Percentiles rank a stretch among this genome's conserved stretches.
Conservation (phyloP, 1,140 invertebrate genomes). For the Drosophila cardini region DNA sequence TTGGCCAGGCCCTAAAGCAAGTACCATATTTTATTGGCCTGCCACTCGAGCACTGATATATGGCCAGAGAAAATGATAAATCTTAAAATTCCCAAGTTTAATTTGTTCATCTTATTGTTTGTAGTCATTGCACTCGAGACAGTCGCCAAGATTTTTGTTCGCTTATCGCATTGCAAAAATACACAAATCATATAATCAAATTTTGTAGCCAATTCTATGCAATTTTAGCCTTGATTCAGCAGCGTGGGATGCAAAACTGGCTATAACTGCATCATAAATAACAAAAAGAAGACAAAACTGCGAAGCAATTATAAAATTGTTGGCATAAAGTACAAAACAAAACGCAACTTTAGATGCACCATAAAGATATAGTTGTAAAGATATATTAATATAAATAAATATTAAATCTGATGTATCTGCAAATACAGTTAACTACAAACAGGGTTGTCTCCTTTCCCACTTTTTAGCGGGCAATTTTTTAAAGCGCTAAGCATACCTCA, state of each 20-base stretch:
- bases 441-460: background rate
- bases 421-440: too few relatives aligned
- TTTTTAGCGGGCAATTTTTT: slow-evolving; percentile 40
- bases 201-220: slow-evolving; percentile 58
- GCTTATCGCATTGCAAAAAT: slow-evolving; percentile 41
- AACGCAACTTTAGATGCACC: slow-evolving; percentile 2
- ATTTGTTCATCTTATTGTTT: slow-evolving; percentile 46
- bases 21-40: slow-evolving; percentile 78
- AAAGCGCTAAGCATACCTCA: slow-evolving; percentile 63
- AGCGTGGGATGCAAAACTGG: slow-evolving; percentile 37
- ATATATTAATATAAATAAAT: background rate
- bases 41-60: slow-evolving; percentile 71
- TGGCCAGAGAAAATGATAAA: slow-evolving; percentile 67
- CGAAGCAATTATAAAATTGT: slow-evolving; percentile 62
- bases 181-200: slow-evolving; percentile 69
- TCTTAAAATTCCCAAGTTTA: slow-evolving; percentile 64
- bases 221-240: slow-evolving; percentile 42
- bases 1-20: slow-evolving; percentile 58
- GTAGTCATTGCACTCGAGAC: slow-evolving; percentile 30
- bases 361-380: slow-evolving; percentile 14
- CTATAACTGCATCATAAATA: slow-evolving; percentile 65
- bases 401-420: background rate
- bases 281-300: slow-evolving; percentile 65
- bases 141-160: slow-evolving; percentile 41
- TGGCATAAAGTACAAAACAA: background rate